Percentiles rank a stretch among this genome's conserved stretches.
These are phyloP conservation scores for Zapornia atra DNA, from an alignment of 2,113 vertebrate species.

Conservation along the genomic window DNA sequence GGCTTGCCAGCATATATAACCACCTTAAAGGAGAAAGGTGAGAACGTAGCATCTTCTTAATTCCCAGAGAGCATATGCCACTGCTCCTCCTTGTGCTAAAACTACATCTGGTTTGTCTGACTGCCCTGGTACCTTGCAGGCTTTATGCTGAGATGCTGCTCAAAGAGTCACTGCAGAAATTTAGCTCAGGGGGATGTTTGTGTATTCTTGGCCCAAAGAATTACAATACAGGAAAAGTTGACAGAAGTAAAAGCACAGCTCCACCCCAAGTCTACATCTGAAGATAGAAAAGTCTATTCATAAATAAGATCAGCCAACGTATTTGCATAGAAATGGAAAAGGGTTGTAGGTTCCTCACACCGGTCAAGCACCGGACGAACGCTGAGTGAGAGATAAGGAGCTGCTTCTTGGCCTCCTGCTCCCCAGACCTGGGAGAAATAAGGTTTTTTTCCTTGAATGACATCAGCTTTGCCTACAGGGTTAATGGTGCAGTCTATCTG, in stretches of 20 bases:
- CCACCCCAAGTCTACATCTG: not conserved
- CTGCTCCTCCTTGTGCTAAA: not conserved
- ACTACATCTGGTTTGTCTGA: not conserved
- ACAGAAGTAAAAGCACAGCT: not conserved
- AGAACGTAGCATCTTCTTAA: not conserved
- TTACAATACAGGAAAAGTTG: not conserved
- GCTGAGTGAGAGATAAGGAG: not conserved
- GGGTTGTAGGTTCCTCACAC: not conserved
- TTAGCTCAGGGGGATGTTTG: not conserved
- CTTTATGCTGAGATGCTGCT: not conserved
- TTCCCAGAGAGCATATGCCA: not conserved
- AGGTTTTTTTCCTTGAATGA: not conserved
- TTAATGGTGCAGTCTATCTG: conserved; percentile 31
- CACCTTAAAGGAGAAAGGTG: not conserved
- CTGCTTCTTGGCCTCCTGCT: not conserved
- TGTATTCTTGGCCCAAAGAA: not conserved
- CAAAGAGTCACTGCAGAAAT: not conserved
- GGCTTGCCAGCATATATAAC: not conserved
- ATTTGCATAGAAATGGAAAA: not conserved
- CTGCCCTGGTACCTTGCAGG: not conserved
- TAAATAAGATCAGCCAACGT: not conserved
- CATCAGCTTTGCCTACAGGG: conserved; percentile 21
- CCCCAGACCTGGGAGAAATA: not conserved
- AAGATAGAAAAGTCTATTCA: not conserved
- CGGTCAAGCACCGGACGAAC: not conserved